These are phyloP conservation scores for Sylvilagus bachmani DNA, from an alignment of 2,113 vertebrate species.

Conservation along the genomic window DNA sequence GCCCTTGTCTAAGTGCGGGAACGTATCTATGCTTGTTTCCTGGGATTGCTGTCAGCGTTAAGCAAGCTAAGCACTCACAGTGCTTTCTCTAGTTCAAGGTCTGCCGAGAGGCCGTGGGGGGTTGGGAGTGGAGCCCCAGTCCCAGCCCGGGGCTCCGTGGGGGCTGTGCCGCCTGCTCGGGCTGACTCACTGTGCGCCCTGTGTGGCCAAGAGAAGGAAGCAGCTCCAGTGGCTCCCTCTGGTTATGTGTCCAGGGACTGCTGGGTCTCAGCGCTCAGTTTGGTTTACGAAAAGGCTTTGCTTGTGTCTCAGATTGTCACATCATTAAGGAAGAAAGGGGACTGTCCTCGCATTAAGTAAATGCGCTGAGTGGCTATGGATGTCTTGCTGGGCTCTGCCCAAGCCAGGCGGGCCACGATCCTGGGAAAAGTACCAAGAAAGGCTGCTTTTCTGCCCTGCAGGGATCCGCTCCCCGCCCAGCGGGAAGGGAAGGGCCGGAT, in stretches of 20 bases:
- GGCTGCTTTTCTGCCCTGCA: not conserved
- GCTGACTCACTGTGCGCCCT: rapidly evolving
- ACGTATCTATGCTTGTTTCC: not conserved
- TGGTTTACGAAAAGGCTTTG: conserved; percentile 20
- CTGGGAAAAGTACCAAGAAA: not conserved
- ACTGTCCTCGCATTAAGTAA: not conserved
- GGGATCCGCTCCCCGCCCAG: not conserved
- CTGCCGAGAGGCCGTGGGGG: not conserved
- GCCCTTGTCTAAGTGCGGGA: not conserved
- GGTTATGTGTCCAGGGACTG: not conserved
- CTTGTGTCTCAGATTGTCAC: not conserved
- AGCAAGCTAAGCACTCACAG: not conserved
- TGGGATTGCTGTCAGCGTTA: not conserved
- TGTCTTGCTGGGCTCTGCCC: conserved; percentile 11
- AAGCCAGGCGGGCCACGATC: not conserved
- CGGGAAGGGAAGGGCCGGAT: not conserved
- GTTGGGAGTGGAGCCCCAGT: not conserved
- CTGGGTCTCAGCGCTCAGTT: not conserved
- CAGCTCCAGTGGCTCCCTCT: not conserved
- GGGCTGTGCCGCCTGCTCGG: rapidly evolving
- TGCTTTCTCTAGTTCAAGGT: not conserved
- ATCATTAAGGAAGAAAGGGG: not conserved
- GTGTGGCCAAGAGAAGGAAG: not conserved
- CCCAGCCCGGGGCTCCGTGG: rapidly evolving
- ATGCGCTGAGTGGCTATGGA: not conserved